These are phyloP conservation scores for Phenganax marumi DNA, from an alignment of 92 coral and sea anemone species.

Conservation along the genomic window DNA sequence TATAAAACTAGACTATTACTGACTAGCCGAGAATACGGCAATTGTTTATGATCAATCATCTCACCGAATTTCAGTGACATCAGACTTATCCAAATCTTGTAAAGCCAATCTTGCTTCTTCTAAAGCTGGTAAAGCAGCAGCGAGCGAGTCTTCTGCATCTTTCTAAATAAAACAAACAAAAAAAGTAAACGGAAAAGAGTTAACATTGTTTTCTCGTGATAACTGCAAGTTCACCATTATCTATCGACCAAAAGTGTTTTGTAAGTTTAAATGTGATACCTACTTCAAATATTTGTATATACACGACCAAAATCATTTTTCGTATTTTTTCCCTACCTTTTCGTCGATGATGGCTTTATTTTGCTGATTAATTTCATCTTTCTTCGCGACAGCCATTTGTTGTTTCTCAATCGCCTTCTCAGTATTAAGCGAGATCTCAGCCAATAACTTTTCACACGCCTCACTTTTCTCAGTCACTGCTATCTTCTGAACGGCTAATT, in stretches of 20 bases:
- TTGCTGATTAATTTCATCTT: conserved; percentile 86
- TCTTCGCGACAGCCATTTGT: conserved; percentile 88
- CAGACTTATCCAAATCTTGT: conserved; percentile 95
- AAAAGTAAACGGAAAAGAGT: not conserved
- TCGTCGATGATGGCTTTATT: conserved; percentile 84
- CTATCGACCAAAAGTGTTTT: too few relatives aligned
- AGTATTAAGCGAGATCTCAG: conserved; percentile 83
- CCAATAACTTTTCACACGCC: conserved; percentile 90
- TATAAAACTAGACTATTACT: conserved; percentile 9
- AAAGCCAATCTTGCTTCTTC: conserved; percentile 97
- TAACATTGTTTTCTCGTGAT: not conserved
- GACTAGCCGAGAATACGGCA: not conserved
- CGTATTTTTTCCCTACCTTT: conserved; percentile 48
- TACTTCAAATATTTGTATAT: too few relatives aligned
- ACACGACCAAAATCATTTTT: not conserved
- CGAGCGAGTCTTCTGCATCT: conserved; percentile 95
- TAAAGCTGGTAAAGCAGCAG: conserved; percentile 86
- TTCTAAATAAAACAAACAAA: conserved; percentile 5
- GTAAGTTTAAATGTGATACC: too few relatives aligned
- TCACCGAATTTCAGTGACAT: conserved; percentile 97
- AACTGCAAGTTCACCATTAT: too few relatives aligned
- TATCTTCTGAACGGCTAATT: conserved; percentile 88
- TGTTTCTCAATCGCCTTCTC: conserved; percentile 91
- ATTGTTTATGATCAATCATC: not conserved
- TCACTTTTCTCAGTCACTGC: conserved; percentile 98